Conservation (phyloP, 2,797 vertebrate species). For the Anas bahamensis region DNA sequence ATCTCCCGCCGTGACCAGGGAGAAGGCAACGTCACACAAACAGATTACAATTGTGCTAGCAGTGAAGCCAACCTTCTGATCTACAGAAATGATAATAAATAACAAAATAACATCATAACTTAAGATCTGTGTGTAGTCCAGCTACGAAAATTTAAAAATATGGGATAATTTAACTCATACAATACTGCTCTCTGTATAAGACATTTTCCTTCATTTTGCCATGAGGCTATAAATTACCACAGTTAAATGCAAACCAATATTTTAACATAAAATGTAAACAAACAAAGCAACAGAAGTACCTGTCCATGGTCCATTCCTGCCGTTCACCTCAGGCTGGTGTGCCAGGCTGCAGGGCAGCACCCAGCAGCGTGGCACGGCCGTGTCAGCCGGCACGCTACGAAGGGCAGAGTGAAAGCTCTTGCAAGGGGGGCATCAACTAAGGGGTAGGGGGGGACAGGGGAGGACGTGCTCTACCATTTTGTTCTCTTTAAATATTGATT, state of each 20-base stretch:
- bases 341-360: neutral
- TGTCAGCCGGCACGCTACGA: neutral
- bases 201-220: conserved; percentile 84
- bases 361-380: fast-evolving
- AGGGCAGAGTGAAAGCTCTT: conserved; percentile 34
- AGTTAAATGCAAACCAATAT: conserved; percentile 82
- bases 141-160: conserved; percentile 89
- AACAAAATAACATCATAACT: conserved; percentile 91
- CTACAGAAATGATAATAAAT: conserved; percentile 84
- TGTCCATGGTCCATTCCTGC: conserved; percentile 60
- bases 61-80: conserved; percentile 85
- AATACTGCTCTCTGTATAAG: conserved; percentile 84
- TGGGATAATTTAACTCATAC: conserved; percentile 85
- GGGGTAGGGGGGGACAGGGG: neutral
- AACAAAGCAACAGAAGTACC: conserved; percentile 71
- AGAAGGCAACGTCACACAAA: conserved; percentile 49
- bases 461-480: conserved; percentile 14
- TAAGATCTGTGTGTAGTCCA: conserved; percentile 96
- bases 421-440: conserved; percentile 4
- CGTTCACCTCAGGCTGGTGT: conserved; percentile 40
- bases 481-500: conserved; percentile 56
- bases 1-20: neutral
- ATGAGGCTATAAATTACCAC: conserved; percentile 84
- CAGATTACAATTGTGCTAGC: conserved; percentile 73
- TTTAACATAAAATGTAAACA: conserved; percentile 84